Evolutionary conservation across 2,888 invertebrate species (phyloP), one percentile per base, ranked within the genome.

Genomic region (Drosophila melanosoma): DNA sequence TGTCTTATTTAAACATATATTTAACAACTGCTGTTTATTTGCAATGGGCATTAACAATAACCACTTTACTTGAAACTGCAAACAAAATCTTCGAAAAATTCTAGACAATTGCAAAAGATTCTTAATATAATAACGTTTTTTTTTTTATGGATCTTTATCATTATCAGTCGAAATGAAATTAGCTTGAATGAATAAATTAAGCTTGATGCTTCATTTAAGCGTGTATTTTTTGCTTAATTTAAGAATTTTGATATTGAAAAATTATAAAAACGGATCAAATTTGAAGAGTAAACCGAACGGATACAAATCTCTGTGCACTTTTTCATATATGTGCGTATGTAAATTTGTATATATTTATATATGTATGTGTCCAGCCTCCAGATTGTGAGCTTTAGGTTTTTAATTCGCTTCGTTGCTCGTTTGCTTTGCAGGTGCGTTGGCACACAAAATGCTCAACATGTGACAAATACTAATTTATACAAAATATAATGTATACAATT

Each of bases 361-460:
- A 20, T 45, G 57, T 29, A 29, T 29, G 29, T 58, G 38, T 38
- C 59, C 52, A 61, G 63, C 20, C 49, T 60, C 72, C 52, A 45
- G 7, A n/a, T 36, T 40, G 17, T 29, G 32, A 36, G 59, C 15
- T 56, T 61, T 20, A 3, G 6, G 12, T 26, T 51, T 35, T 60
- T 15, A 60, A 52, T 15, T 53, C 56, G 65, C 45, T 72, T 61
- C 45, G 60, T 45, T 70, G 51, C 29, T 53, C 20, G 53, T 35
- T 45, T 20, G 42, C 29, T 73, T 69, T 63, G 36, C 69, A 78
- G 82, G 58, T 85, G 83, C 70, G 82, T 71, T 85, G 85, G 82
- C 82, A 82, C 62, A 85, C 72, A 80, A 75, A 79, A 66, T 54
- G 33, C 33, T 51, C 57, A 67, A 65, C 61, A 52, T 70, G 75